Percentiles rank a stretch among this genome's conserved stretches.
These are phyloP conservation scores for Noturus placidus DNA, from an alignment of 2,113 vertebrate genomes.

Conservation along the genomic window DNA sequence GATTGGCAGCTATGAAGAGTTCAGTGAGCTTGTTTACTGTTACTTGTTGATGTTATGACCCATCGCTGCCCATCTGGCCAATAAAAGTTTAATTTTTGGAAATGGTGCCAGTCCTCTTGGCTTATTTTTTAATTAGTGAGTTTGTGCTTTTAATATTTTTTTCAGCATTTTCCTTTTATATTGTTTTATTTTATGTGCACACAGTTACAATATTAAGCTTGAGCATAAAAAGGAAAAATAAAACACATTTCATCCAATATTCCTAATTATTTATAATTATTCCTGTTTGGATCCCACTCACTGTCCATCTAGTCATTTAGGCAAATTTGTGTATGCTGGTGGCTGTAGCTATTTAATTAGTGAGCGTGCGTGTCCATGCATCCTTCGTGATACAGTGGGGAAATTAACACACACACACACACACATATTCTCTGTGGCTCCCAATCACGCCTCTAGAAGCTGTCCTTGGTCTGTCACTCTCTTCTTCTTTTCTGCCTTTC, in stretches of 20 bases:
- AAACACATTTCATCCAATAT: slow-evolving; percentile 13
- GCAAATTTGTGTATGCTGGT: slow-evolving; percentile 7
- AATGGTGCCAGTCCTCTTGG: slow-evolving; percentile 70
- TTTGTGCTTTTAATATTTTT: not conserved
- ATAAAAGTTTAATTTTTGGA: slow-evolving; percentile 95
- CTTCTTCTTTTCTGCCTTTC: slow-evolving; percentile 38
- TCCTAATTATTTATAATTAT: slow-evolving; percentile 20
- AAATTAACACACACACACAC: not conserved
- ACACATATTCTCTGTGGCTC: slow-evolving; percentile 3
- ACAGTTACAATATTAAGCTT: not conserved
- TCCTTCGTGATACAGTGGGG: not conserved
- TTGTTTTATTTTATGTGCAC: not conserved
- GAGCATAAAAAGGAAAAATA: not conserved
- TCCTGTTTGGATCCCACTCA: not conserved
- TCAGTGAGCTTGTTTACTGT: slow-evolving; percentile 50
- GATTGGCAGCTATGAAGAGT: slow-evolving; percentile 33
- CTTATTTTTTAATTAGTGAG: slow-evolving; percentile 18
- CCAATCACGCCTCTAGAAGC: slow-evolving; percentile 8
- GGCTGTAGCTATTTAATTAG: slow-evolving; percentile 8
- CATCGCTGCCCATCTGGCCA: slow-evolving; percentile 81
- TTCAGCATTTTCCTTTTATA: not conserved
- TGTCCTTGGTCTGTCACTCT: slow-evolving; percentile 36
- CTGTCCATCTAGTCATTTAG: slow-evolving; percentile 7
- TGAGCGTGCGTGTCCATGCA: slow-evolving; percentile 1
- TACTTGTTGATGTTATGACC: slow-evolving; percentile 53